A percentile compares a stretch with the other conserved stretches of the same genome.
Conservation (phyloP, 2,888 invertebrate genomes). For the Drosophila lacicola region DNA sequence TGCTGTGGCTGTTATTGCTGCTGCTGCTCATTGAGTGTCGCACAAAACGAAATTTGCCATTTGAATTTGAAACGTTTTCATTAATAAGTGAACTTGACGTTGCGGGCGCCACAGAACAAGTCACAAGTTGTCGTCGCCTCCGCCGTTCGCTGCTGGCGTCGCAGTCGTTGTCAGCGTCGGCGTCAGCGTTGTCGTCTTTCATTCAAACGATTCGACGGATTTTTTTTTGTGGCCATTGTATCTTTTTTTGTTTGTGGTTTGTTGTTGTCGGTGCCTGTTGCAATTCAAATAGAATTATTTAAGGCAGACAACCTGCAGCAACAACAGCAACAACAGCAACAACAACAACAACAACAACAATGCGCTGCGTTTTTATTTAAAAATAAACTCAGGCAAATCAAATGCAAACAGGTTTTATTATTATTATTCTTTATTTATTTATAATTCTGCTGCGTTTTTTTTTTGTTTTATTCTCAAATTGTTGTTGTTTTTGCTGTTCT, state of each 20-base stretch:
- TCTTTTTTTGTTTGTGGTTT: slow-evolving; percentile 49
- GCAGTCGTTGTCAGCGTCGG: background rate
- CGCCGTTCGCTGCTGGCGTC: slow-evolving; percentile 8
- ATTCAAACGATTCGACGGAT: slow-evolving; percentile 61
- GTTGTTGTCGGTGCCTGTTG: slow-evolving; percentile 61
- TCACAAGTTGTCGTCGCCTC: slow-evolving; percentile 38
- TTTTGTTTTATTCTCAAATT: slow-evolving; percentile 16
- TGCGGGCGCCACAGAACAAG: slow-evolving; percentile 47
- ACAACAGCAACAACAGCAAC: slow-evolving; percentile 11
- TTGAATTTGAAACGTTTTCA: slow-evolving; percentile 74
- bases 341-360: slow-evolving; percentile 6
- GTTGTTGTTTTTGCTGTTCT: slow-evolving; percentile 3
- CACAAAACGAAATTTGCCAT: slow-evolving; percentile 64
- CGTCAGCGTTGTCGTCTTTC: slow-evolving; percentile 54
- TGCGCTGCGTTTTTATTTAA: slow-evolving; percentile 29
- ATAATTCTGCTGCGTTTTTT: no score
- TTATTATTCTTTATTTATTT: background rate
- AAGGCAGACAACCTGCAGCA: slow-evolving; percentile 52
- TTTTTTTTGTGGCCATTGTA: slow-evolving; percentile 32
- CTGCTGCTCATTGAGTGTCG: slow-evolving; percentile 61
- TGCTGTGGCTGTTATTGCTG: slow-evolving; percentile 27
- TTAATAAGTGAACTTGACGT: slow-evolving; percentile 68
- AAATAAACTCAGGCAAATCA: slow-evolving; percentile 54
- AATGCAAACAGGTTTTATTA: slow-evolving; percentile 65
- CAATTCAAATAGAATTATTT: slow-evolving; percentile 71